A percentile compares a stretch with the other conserved stretches of the same genome.
phyloP scores from a whole-genome alignment of 2,888 invertebrate genomes.

The Autographa pulchrina region DNA sequence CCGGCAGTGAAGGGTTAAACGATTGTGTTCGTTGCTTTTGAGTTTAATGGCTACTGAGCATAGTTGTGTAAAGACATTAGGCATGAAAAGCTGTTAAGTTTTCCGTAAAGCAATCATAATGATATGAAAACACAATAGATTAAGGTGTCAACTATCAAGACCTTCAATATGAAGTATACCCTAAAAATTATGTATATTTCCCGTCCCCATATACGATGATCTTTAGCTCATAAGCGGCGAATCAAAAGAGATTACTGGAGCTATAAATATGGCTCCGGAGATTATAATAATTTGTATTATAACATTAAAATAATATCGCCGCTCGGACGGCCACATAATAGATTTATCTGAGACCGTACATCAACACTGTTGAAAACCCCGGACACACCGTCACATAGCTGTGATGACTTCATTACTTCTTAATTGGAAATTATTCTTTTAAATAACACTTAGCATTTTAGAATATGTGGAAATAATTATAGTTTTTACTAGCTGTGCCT shows the following conservation, averaged over 20 bases:
- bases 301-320: conserved; percentile 86
- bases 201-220: conserved; percentile 41
- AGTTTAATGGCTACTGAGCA: neutral
- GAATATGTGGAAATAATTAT: no score
- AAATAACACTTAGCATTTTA: neutral
- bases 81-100: neutral
- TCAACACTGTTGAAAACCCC: conserved; percentile 61
- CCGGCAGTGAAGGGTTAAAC: neutral
- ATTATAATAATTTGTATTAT: conserved; percentile 88
- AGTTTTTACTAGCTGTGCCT: no score
- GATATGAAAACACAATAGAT: no score
- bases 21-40: neutral
- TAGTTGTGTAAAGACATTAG: neutral
- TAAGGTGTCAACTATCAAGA: neutral
- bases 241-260: conserved; percentile 84
- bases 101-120: neutral
- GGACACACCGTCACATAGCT: neutral
- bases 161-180: neutral
- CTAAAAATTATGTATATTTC: neutral
- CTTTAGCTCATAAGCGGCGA: conserved; percentile 79
- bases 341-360: conserved; percentile 81
- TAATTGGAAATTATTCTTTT: neutral
- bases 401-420: conserved; percentile 26
- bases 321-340: conserved; percentile 79
- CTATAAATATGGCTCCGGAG: conserved; percentile 85